Base-by-base conservation (phyloP, 2,888 invertebrate genomes). In the Parnassius smintheus region DNA sequence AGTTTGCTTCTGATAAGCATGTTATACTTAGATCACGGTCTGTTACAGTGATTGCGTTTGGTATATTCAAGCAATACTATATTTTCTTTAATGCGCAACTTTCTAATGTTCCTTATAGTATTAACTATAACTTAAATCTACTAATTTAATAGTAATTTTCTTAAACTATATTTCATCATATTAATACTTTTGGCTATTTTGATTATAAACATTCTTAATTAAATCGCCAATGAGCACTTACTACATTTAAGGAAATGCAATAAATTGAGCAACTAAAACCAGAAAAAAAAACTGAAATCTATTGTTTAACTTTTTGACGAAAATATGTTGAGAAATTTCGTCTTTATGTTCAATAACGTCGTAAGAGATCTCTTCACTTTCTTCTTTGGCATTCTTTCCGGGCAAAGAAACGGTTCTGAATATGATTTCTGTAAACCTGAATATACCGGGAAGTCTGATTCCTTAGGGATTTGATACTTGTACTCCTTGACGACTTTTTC, bases 401-500 rank as follows among this genome's bases (percentile, higher is more conserved):
- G 78, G 55, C 85, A 80, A 63, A 91, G 68, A 72, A 88, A 90
- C 0, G 91, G 91, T 65, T 91, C 91, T 0, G 91, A 91, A 60
- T 78, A 73, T 0, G 86, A 89, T 56, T 82, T 90, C 68, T 87
- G 84, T 68, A 90, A 68, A 3, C 78, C 75, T 0, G 76, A 69
- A 22, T 72, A 73, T 2, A 70, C 69, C 2, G 73, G 63, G 13
- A 69, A 64, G 22, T 81, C 80, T 1, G 71, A 65, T 50, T 85
- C 83, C 53, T 82, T 85, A 0, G 85, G 82, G 58, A 89, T 61
- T 67, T 88, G 87, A 57, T 91, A 91, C 66, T 91, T 91, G 73
- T 91, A 91, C 68, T 91, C 91, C 65, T 91, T 91, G 0, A 91
- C 82, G 2, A 91, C 91, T 66, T 85, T 91, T 64, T 91, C 91